Evolutionary conservation across 92 coral and sea anemone genomes (phyloP), one percentile per base, ranked within the genome.

Genomic region (Porites rus): DNA sequence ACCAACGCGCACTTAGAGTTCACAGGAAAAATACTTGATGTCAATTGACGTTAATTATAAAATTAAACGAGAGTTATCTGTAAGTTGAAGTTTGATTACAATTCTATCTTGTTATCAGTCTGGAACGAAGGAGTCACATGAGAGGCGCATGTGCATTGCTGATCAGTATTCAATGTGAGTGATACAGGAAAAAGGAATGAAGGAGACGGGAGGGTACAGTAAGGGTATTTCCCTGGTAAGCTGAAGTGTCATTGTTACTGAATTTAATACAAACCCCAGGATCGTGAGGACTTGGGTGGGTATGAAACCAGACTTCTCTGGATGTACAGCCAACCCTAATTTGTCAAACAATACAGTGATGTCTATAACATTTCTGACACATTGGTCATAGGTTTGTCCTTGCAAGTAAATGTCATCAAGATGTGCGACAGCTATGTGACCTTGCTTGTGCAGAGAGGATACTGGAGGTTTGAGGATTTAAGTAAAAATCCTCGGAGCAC

Each of bases 321-420:
- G 89, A 76, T 78, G 77, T 21, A 89, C 66, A 22, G 72, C 61
- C 73, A 89, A 84, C 25, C 83, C 92, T 50, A 84, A 73, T 51
- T 62, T 62, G 46, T 52, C 22, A 18, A 84, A 38, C 82, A 61
- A 18, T 17, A 66, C 38, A 38, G 72, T 74, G 14, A 91, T 91
- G 83, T 70, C 86, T 24, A 83, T 51, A 56, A 91, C 94, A 91
- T 88, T 91, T 17, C 1, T 31, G 51, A 69, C 76, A 63, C 89
- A 87, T 63, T 88, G 43, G 54, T 91, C 71, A 73, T 43, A 83
- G 8, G 81, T 87, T 77, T 88, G 80, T 0, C 89, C 87, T 79
- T 83, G 94, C 11, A 87, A 78, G 66, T 75, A 87, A 53, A 72
- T 18, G 69, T 87, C 89, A 79, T 91, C 94, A 7, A 88, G 61